These are phyloP conservation scores for Baryphthengus martii DNA, from an alignment of 2,113 vertebrate genomes.

Conservation along the genomic window DNA sequence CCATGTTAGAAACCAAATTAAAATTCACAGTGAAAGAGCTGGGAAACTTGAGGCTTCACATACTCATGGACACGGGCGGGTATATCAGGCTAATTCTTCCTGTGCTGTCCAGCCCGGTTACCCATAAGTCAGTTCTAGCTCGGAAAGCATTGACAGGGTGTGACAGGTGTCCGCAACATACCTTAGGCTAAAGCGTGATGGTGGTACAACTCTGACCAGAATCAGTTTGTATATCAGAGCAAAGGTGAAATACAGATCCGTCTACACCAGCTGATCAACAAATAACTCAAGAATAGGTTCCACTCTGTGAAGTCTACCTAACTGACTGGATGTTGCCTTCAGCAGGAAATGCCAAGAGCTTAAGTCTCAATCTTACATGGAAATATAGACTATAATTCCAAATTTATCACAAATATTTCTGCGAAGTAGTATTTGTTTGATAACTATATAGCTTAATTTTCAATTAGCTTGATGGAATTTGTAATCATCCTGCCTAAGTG, in stretches of 20 bases:
- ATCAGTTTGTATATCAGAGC: background rate
- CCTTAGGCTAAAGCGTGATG: background rate
- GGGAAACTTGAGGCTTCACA: background rate
- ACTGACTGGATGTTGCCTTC: background rate
- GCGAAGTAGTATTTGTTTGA: background rate
- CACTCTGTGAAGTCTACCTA: background rate
- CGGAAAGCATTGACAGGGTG: background rate
- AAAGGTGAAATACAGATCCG: background rate
- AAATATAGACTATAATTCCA: background rate
- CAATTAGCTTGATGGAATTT: constrained; percentile 30
- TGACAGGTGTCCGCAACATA: background rate
- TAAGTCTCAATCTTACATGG: background rate
- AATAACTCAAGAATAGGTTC: background rate
- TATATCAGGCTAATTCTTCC: background rate
- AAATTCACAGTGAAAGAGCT: background rate
- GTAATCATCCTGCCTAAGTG: background rate
- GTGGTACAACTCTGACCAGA: background rate
- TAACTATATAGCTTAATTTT: constrained; percentile 7
- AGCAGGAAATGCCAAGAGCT: background rate
- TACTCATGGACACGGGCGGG: rapidly evolving
- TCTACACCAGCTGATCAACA: background rate
- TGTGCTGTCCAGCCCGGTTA: background rate
- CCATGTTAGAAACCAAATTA: background rate
- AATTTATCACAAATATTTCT: background rate
- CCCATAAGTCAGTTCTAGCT: background rate